These are phyloP conservation scores for Plectropomus leopardus DNA, from an alignment of 2,113 vertebrate species.

Conservation along the genomic window DNA sequence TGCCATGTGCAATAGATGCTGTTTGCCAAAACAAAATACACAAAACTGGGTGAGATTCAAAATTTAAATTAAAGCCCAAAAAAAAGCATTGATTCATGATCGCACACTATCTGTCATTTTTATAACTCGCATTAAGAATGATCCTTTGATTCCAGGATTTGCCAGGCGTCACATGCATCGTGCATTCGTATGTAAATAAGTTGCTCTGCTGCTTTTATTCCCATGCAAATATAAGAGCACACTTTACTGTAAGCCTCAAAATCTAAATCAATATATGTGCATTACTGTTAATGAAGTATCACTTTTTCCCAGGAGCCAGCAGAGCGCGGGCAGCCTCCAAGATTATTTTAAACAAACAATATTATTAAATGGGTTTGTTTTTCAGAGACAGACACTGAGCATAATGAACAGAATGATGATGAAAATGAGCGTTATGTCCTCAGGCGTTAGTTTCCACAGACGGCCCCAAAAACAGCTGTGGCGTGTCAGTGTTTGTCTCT, in stretches of 20 bases:
- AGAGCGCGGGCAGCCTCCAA: background rate
- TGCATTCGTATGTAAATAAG: slow-evolving; percentile 12
- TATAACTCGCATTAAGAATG: background rate
- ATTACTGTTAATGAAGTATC: slow-evolving; percentile 38
- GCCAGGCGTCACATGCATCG: slow-evolving; percentile 22
- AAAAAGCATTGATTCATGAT: slow-evolving; percentile 32
- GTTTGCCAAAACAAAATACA: slow-evolving; percentile 17
- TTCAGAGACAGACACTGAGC: slow-evolving; percentile 23
- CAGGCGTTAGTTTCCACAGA: slow-evolving; percentile 41
- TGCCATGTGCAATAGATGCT: slow-evolving; percentile 50
- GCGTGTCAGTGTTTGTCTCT: slow-evolving; percentile 48
- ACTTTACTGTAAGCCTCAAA: background rate
- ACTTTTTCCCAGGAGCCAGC: slow-evolving; percentile 20
- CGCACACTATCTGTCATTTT: slow-evolving; percentile 28
- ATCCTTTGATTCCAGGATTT: background rate
- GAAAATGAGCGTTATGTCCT: slow-evolving; percentile 55
- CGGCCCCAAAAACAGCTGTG: slow-evolving; percentile 58
- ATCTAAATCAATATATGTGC: slow-evolving; percentile 17
- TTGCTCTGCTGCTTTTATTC: background rate
- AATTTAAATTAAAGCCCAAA: slow-evolving; percentile 17
- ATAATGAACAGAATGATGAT: slow-evolving; percentile 55
- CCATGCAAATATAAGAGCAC: slow-evolving; percentile 35
- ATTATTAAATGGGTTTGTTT: slow-evolving; percentile 47
- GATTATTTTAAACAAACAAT: slow-evolving; percentile 52
- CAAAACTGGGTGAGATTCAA: slow-evolving; percentile 10